Conservation (phyloP, 2,113 vertebrate genomes). For the Athene cunicularia region DNA sequence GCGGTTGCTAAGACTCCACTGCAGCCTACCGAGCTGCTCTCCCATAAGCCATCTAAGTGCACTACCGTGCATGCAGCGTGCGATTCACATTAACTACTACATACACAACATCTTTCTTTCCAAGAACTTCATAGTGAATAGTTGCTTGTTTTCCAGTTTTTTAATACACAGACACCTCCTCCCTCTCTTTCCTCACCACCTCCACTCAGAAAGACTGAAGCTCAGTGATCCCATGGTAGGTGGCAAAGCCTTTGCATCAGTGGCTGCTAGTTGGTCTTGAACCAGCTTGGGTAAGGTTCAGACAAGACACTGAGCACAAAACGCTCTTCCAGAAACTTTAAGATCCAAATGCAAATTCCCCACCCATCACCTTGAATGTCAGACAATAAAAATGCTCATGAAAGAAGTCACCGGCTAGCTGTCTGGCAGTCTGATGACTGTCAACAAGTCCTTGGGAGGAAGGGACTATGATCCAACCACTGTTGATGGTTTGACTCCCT, state of each 20-base stretch:
- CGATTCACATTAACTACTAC: background rate
- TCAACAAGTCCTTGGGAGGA: background rate
- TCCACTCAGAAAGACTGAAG: background rate
- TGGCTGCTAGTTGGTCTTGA: conserved; percentile 14
- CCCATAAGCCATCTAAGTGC: background rate
- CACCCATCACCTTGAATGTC: background rate
- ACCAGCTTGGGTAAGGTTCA: background rate
- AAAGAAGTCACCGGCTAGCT: background rate
- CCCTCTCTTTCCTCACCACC: background rate
- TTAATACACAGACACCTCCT: background rate
- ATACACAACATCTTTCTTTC: background rate
- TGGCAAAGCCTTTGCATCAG: background rate
- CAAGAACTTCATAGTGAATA: background rate
- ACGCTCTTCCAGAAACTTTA: background rate
- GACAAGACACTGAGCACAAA: background rate
- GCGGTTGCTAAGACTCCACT: accelerated
- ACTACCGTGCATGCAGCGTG: background rate
- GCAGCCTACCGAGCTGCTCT: background rate
- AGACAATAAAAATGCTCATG: background rate
- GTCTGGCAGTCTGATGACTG: background rate
- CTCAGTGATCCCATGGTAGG: background rate
- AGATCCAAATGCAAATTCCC: background rate
- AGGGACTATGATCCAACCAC: background rate
- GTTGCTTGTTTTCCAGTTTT: background rate
- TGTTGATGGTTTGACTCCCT: accelerated